Percentiles rank a stretch among this genome's conserved stretches.
Conservation (phyloP, 2,797 vertebrate species). For the Acestrorhynchus altus region DNA sequence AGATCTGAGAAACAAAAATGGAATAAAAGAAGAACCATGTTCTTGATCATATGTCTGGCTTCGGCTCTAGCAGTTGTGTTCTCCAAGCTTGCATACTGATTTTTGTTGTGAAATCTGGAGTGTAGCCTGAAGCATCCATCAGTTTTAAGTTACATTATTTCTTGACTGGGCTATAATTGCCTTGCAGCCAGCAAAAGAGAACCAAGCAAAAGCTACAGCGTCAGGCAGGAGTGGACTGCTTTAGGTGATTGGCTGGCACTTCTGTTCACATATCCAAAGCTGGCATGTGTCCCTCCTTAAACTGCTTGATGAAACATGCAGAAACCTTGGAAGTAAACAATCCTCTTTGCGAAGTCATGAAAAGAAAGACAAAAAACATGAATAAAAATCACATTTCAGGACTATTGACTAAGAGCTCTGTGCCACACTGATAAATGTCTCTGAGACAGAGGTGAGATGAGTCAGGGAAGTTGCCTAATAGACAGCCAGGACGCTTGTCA, state of each 20-base stretch:
- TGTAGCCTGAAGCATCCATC: background rate
- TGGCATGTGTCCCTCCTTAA: background rate
- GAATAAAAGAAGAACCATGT: background rate
- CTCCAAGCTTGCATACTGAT: background rate
- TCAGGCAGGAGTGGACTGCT: background rate
- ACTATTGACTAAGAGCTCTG: slow-evolving; percentile 16
- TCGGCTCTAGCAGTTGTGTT: background rate
- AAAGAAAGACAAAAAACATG: background rate
- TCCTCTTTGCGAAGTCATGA: background rate
- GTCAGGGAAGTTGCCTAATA: slow-evolving; percentile 24
- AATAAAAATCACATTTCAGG: slow-evolving; percentile 3
- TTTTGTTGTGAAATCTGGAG: background rate
- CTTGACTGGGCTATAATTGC: background rate
- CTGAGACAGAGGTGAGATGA: slow-evolving; percentile 16
- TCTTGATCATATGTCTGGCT: background rate
- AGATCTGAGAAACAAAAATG: background rate
- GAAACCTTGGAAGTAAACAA: background rate
- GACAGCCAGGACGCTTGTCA: slow-evolving; percentile 26
- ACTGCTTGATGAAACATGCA: background rate
- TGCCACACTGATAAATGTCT: slow-evolving; percentile 11
- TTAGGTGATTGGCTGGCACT: background rate
- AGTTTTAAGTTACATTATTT: slow-evolving; percentile 1
- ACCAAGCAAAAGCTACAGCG: background rate
- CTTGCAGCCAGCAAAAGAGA: background rate
- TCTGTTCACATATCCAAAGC: background rate